Evolutionary conservation across 2,113 vertebrate species (phyloP).

Genomic region (Prietella phreatophila): DNA sequence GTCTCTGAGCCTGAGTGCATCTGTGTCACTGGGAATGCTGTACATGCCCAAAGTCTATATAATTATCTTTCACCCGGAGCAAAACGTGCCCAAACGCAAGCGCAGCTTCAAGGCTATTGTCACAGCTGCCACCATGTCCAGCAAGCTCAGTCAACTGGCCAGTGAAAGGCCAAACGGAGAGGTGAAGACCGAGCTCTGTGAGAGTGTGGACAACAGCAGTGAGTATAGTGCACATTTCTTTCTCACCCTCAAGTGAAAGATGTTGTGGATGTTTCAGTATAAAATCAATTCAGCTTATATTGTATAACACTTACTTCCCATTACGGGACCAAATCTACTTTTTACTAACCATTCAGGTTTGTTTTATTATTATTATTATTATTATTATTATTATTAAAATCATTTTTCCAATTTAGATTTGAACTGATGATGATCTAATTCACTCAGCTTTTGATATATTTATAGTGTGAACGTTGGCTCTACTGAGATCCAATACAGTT

Average conservation of each 20-base stretch:
- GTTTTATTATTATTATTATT: neutral
- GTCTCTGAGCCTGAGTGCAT: constrained; percentile 97
- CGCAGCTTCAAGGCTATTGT: constrained; percentile 97
- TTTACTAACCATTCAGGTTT: neutral
- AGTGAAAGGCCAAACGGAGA: constrained; percentile 93
- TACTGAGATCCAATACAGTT: constrained; percentile 17
- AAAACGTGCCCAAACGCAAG: constrained; percentile 94
- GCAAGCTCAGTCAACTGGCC: constrained; percentile 91
- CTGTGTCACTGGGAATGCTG: constrained; percentile 96
- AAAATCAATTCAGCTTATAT: neutral
- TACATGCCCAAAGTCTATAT: constrained; percentile 98
- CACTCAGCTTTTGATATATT: constrained; percentile 28
- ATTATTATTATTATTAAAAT: neutral
- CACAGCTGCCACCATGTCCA: constrained; percentile 95
- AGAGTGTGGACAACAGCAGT: constrained; percentile 93
- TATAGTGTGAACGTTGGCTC: constrained; percentile 13
- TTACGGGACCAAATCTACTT: neutral
- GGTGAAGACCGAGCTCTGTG: constrained; percentile 93
- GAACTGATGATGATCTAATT: constrained; percentile 3
- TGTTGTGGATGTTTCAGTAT: neutral
- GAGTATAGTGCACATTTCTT: constrained; percentile 65
- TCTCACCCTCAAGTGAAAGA: neutral
- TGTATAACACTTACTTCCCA: neutral
- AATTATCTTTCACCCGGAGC: constrained; percentile 96
- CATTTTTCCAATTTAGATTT: neutral